Conservation (phyloP, 35 echinoderm and acorn worm species). For the Eucidaris tribuloides region DNA sequence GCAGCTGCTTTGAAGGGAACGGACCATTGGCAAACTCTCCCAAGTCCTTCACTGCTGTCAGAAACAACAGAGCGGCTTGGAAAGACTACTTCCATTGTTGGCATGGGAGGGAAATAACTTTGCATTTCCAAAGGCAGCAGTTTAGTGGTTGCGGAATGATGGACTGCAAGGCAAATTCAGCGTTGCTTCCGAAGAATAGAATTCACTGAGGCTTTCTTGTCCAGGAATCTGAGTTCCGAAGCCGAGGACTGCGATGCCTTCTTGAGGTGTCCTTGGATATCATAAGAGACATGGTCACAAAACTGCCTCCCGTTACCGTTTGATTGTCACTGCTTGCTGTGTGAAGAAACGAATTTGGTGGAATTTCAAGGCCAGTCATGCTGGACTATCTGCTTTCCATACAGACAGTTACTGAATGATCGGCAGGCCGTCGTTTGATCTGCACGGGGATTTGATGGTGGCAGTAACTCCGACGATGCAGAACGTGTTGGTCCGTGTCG, state of each 20-base stretch:
- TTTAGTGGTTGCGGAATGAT: slow-evolving; percentile 24
- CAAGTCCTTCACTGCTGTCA: neutral
- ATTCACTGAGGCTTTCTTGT: slow-evolving; percentile 31
- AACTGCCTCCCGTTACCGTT: slow-evolving; percentile 13
- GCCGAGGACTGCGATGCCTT: neutral
- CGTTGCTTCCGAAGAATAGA: slow-evolving; percentile 47
- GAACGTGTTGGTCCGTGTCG: neutral
- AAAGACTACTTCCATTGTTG: slow-evolving; percentile 79
- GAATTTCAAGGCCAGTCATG: slow-evolving; percentile 22
- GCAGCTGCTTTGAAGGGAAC: slow-evolving; percentile 14
- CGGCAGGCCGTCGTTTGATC: slow-evolving; percentile 35
- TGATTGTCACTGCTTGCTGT: slow-evolving; percentile 64
- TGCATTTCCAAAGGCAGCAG: slow-evolving; percentile 75
- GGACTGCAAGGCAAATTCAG: neutral
- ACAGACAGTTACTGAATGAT: slow-evolving; percentile 75
- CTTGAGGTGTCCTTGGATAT: slow-evolving; percentile 81
- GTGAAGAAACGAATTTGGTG: slow-evolving; percentile 66
- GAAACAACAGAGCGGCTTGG: slow-evolving; percentile 21
- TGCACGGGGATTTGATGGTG: slow-evolving; percentile 37
- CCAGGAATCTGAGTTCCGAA: slow-evolving; percentile 46
- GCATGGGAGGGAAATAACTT: slow-evolving; percentile 64
- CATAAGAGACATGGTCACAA: slow-evolving; percentile 80
- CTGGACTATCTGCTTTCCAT: neutral
- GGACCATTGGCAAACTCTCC: neutral
- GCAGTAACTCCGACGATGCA: slow-evolving; percentile 87